These are phyloP conservation scores for Chiloscyllium punctatum DNA, from an alignment of 2,797 vertebrate genomes.

Conservation along the genomic window DNA sequence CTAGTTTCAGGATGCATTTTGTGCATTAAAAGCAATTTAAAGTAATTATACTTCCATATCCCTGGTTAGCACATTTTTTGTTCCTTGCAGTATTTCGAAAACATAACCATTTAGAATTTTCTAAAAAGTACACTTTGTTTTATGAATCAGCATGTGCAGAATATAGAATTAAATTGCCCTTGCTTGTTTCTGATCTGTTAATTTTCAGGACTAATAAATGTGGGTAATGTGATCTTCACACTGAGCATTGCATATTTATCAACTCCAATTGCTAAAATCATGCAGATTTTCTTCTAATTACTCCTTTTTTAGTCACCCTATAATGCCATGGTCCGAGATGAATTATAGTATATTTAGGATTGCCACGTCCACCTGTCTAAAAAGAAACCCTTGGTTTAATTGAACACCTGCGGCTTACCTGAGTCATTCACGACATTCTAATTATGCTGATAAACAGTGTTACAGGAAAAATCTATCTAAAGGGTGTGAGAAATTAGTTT, in stretches of 20 bases:
- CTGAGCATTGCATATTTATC: background rate
- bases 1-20: background rate
- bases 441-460: background rate
- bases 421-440: background rate
- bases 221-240: slow-evolving; percentile 8
- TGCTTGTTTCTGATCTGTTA: slow-evolving; percentile 28
- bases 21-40: background rate
- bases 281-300: slow-evolving; percentile 29
- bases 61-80: background rate
- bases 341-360: background rate
- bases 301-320: background rate
- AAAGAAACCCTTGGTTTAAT: background rate
- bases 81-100: background rate
- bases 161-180: slow-evolving; percentile 23
- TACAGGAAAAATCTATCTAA: background rate
- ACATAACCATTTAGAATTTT: background rate
- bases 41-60: background rate
- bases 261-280: background rate
- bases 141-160: background rate
- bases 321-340: slow-evolving; percentile 17
- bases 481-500: background rate
- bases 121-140: background rate
- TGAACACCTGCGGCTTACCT: slow-evolving; percentile 2
- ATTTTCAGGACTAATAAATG: background rate
- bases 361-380: slow-evolving; percentile 9